Conservation (phyloP, 2,797 vertebrate genomes). For the Babyrousa celebensis region DNA sequence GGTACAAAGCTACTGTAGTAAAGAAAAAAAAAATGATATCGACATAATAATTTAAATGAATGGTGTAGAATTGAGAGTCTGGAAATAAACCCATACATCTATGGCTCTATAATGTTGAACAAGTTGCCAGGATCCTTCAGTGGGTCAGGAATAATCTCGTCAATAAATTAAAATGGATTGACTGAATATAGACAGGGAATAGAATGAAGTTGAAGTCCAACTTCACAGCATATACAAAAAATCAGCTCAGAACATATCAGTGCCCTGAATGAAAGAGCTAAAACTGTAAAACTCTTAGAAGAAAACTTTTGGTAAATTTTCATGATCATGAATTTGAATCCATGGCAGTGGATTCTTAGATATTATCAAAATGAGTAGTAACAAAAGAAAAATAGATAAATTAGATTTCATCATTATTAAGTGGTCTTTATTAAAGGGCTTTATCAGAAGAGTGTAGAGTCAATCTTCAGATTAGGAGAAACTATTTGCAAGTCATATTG, state of each 20-base stretch:
- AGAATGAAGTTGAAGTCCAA: not conserved
- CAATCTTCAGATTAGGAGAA: not conserved
- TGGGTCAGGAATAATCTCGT: not conserved
- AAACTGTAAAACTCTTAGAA: not conserved
- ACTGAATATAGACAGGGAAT: not conserved
- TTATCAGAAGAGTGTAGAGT: not conserved
- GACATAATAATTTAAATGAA: not conserved
- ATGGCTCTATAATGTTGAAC: not conserved
- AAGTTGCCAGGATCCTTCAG: not conserved
- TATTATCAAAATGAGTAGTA: not conserved
- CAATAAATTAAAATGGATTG: not conserved
- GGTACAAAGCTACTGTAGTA: not conserved
- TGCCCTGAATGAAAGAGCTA: not conserved
- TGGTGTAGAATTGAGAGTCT: not conserved
- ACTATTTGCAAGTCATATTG: not conserved
- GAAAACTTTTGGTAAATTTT: not conserved
- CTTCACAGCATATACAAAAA: not conserved
- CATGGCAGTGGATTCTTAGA: not conserved
- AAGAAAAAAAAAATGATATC: not conserved
- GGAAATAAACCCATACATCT: not conserved
- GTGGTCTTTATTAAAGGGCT: not conserved
- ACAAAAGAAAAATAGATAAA: too few relatives aligned
- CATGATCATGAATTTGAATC: not conserved
- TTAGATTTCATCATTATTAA: not conserved
- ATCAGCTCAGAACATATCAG: not conserved